Base-by-base conservation (phyloP, 2,888 invertebrate genomes). In the Xestobium rufovillosum region DNA sequence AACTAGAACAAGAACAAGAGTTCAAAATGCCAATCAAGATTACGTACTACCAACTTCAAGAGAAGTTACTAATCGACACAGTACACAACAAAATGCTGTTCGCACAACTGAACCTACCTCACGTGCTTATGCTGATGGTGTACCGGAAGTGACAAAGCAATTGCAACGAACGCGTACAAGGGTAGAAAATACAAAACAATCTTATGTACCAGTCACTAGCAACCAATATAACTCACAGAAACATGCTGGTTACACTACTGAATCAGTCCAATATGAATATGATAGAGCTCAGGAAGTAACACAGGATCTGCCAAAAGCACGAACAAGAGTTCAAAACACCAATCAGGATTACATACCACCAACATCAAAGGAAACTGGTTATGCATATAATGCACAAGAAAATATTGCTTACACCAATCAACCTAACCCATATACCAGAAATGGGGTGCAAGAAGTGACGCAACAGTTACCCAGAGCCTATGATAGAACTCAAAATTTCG, bases 331-430 rank as follows among this genome's bases (percentile, higher is more conserved):
- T 6, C 39, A 42, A 34, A 26, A 44, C 9, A 50, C 54, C 4
- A n/a, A n/a, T n/a, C n/a, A n/a, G n/a, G n/a, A n/a, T n/a, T n/a
- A 26, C 39, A 8, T 36, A 41, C 15, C 44, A 46, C 14, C 49
- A 49, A 16, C 38, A 41, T 14, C 34, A 37, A 9, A 29, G 38
- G 38, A 34, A 42, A 27, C 17, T 13, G 26, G 34, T 26, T 51
- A 53, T 28, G 48, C 49, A 38, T 43, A 42, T 3, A 53, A 50
- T 3, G 52, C 48, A 40, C 39, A 51, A 14, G 36, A 42, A 8
- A 50, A 43, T 31, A 26, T 13, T 17, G 26, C 36, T 10, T 32
- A n/a, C n/a, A n/a, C n/a, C n/a, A n/a, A n/a, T n/a, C n/a, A n/a
- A n/a, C n/a, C n/a, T n/a, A n/a, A n/a, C n/a, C n/a, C n/a, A n/a